Evolutionary conservation across 2,113 vertebrate species (phyloP), one percentile per base, ranked within the genome.

Genomic region (Arothron firmamentum): DNA sequence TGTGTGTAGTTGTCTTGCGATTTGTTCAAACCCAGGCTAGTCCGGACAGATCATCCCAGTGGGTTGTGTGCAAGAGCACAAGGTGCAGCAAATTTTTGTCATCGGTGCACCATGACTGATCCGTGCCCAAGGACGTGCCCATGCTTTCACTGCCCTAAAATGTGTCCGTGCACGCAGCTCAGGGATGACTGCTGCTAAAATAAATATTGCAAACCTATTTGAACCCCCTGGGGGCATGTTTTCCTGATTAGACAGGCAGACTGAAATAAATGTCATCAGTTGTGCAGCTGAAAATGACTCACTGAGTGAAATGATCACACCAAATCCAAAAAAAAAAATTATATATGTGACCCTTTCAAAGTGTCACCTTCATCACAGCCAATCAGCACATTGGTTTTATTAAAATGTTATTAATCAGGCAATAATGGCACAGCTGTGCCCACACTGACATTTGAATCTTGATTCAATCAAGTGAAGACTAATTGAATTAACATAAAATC

Each of bases 161-260:
- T 5, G 18, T 45, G 67, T 38, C 52, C 58, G 28, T 11, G 70
- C 79, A 69, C 15, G 66, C 18, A 59, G 53, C 38, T 60, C 47
- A 47, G 54, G 58, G 80, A 57, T 50, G 16, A 63, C 62, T 4
- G 19, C 3, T 17, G 56, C 12, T 43, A 1, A 57, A 65, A 62
- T 21, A 54, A 53, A 41, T 23, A 15, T 15, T 7, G 10, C 13
- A 0, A 19, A 13, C 15, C n/a, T 20, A 19, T 19, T 54, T 21
- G 23, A 68, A 3, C 7, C 9, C 42, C 10, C 10, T 0, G 0
- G 42, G 34, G 61, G 19, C 52, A 66, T 51, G 38, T 59, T 51
- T 68, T 8, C 45, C 23, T 62, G 53, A 75, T 38, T 5, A 4
- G 51, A 63, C 47, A 60, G 18, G 52, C 19, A 56, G 15, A 6